Conservation (phyloP, 2,113 vertebrate genomes). For the Plecturocebus donacophilus region DNA sequence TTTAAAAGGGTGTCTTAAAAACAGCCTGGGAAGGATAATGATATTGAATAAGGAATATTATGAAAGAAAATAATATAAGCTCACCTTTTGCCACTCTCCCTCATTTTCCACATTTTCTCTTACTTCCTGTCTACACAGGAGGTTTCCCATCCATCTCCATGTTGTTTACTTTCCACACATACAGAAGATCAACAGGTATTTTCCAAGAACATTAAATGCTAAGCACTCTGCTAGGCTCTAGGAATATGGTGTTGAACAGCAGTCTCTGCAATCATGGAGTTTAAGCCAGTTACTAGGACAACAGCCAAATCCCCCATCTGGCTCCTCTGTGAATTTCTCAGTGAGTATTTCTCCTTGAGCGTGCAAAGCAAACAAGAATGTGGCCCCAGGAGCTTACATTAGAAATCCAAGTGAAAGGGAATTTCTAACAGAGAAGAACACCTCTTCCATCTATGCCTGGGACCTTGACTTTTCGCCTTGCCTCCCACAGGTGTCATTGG, state of each 20-base stretch:
- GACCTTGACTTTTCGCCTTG: not conserved
- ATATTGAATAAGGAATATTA: not conserved
- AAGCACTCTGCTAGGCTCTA: not conserved
- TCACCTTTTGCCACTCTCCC: not conserved
- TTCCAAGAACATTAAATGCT: not conserved
- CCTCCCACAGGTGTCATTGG: not conserved
- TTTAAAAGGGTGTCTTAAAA: not conserved
- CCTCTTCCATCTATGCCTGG: not conserved
- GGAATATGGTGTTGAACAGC: not conserved
- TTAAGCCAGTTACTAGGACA: not conserved
- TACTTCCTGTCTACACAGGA: not conserved
- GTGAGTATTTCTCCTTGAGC: constrained; percentile 19
- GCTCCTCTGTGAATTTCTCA: not conserved
- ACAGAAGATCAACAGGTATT: not conserved
- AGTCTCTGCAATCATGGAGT: not conserved
- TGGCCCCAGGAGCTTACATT: not conserved
- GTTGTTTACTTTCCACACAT: not conserved
- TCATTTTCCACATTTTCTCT: not conserved
- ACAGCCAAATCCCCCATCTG: not conserved
- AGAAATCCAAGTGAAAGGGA: not conserved
- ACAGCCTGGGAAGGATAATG: not conserved
- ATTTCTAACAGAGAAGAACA: not conserved
- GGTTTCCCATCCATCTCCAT: not conserved
- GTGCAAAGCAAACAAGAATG: constrained; percentile 18
- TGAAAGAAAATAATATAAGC: not conserved